Evolutionary conservation across 2,797 vertebrate species (phyloP).

Genomic region (Aldrovandia affinis): DNA sequence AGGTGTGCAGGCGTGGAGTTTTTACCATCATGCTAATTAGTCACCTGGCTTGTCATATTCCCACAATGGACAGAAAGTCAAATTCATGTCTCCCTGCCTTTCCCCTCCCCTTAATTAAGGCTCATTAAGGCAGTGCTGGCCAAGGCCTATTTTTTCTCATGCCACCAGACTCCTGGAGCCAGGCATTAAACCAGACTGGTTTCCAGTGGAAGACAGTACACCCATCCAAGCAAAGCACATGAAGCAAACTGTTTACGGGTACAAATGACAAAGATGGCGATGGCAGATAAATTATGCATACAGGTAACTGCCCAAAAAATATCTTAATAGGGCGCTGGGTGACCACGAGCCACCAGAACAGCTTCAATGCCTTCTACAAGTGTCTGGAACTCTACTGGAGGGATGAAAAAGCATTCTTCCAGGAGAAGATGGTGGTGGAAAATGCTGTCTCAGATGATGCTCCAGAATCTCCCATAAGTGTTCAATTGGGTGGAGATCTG

Average conservation of each 20-base stretch:
- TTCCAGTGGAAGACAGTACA: background rate
- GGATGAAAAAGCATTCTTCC: no score
- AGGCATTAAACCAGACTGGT: background rate
- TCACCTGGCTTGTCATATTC: background rate
- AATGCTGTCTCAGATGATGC: no score
- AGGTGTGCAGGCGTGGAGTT: background rate
- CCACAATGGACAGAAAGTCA: background rate
- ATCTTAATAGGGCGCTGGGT: no score
- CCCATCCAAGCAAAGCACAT: no score
- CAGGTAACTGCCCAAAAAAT: no score
- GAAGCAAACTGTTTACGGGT: background rate
- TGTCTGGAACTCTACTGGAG: no score
- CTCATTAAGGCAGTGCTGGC: background rate
- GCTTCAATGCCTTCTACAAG: no score
- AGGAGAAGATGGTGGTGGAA: no score
- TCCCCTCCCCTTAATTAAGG: background rate
- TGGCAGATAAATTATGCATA: background rate
- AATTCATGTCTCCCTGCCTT: background rate
- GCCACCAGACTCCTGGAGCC: background rate
- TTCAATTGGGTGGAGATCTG: no score
- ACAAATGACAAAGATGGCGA: background rate
- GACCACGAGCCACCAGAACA: no score
- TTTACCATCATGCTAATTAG: conserved; percentile 1
- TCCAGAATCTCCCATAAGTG: no score
- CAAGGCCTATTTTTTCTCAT: background rate